A percentile compares a stretch with the other conserved stretches of the same genome.
Evolutionary conservation across 2,113 vertebrate species (phyloP).

Genomic region (Hylia prasina): DNA sequence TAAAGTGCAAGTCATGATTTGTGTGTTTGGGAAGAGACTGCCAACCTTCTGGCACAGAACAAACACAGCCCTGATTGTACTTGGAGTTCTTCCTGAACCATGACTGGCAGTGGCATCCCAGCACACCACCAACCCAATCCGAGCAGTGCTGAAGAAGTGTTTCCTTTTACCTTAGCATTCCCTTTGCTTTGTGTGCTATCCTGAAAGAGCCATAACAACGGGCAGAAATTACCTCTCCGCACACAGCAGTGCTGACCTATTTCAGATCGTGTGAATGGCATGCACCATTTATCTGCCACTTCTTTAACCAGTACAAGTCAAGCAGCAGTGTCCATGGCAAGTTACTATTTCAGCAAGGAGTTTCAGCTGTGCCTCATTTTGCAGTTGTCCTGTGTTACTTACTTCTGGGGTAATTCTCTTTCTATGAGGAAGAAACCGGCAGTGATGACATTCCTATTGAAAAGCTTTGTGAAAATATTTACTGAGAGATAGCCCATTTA

Average conservation of each 20-base stretch:
- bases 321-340: not conserved
- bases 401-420: not conserved
- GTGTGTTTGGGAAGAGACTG: not conserved
- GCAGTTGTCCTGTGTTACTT: not conserved
- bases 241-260: not conserved
- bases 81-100: not conserved
- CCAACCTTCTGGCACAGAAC: not conserved
- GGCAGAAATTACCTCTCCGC: not conserved
- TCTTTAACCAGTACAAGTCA: not conserved
- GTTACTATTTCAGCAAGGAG: not conserved
- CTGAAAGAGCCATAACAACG: accelerated
- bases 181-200: not conserved
- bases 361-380: not conserved
- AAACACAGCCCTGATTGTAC: not conserved
- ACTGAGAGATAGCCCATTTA: not conserved
- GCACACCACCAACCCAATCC: not conserved
- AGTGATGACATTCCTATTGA: not conserved
- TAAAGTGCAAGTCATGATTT: not conserved
- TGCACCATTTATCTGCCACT: not conserved
- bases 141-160: not conserved
- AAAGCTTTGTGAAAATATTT: not conserved
- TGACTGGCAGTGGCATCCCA: not conserved
- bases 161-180: not conserved
- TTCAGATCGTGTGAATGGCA: not conserved
- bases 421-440: not conserved